phyloP scores from a whole-genome alignment of 2,888 invertebrate species.

The Eupeodes luniger region DNA sequence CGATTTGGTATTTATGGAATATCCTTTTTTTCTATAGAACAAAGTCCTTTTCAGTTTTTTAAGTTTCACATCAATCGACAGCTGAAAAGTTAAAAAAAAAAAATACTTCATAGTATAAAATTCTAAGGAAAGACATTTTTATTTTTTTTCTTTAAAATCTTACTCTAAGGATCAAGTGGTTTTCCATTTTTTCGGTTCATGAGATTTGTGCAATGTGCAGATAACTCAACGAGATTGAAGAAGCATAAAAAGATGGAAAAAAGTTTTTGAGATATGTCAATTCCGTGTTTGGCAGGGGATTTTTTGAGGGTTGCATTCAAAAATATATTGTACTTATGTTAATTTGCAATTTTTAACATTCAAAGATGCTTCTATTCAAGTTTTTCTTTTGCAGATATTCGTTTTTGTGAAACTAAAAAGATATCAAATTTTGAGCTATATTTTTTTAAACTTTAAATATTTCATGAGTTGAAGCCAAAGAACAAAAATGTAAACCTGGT shows the following conservation, averaged over 20 bases:
- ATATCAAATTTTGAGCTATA: too few species aligned
- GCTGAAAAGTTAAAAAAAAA: conserved; percentile 6
- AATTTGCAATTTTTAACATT: too few species aligned
- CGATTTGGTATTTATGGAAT: neutral
- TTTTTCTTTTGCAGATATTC: too few species aligned
- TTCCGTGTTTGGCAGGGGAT: too few species aligned
- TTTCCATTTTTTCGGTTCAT: conserved; percentile 19
- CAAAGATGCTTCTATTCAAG: too few species aligned
- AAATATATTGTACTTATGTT: too few species aligned
- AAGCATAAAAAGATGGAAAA: conserved; percentile 23
- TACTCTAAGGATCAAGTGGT: conserved; percentile 56
- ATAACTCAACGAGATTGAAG: neutral
- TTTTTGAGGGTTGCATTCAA: too few species aligned
- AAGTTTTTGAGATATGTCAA: too few species aligned
- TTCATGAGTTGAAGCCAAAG: too few species aligned
- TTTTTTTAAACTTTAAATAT: too few species aligned
- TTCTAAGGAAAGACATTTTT: conserved; percentile 11
- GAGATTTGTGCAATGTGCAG: conserved; percentile 36
- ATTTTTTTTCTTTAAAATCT: neutral
- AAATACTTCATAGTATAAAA: conserved; percentile 36
- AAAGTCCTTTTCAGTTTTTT: neutral
- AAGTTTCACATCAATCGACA: conserved; percentile 24
- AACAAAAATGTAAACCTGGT: too few species aligned
- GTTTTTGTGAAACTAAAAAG: too few species aligned
- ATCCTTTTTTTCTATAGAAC: neutral